A percentile compares a stretch with the other conserved stretches of the same genome.
These are phyloP conservation scores for Julus scandinavius DNA, from an alignment of 2,888 invertebrate species.

Conservation along the genomic window DNA sequence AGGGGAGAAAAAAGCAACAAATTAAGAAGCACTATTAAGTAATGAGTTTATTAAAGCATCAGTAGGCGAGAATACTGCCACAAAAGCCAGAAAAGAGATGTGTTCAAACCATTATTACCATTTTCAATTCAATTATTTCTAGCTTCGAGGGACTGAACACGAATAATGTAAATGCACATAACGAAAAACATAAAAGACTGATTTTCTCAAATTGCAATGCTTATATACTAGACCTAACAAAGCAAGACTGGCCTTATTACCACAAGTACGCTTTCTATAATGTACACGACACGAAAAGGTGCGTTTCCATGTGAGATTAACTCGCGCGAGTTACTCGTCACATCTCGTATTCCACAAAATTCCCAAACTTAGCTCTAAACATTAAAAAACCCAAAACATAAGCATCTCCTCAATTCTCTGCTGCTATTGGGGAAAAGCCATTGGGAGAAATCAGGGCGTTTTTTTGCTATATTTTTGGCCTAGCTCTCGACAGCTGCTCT, in stretches of 20 bases:
- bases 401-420: too few species aligned
- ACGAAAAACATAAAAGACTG: neutral
- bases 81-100: neutral
- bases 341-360: too few species aligned
- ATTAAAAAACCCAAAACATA: too few species aligned
- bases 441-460: too few species aligned
- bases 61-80: neutral
- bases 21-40: conserved; percentile 24
- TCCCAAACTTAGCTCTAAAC: too few species aligned
- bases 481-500: too few species aligned
- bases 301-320: too few species aligned
- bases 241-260: neutral
- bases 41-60: conserved; percentile 3
- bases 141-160: neutral
- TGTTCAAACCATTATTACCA: neutral
- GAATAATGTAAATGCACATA: neutral
- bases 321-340: too few species aligned
- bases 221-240: neutral
- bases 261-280: too few species aligned
- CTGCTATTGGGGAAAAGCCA: too few species aligned
- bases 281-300: too few species aligned
- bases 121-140: conserved; percentile 6
- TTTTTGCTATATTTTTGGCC: too few species aligned
- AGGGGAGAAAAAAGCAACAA: neutral
- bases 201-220: neutral